phyloP scores from a whole-genome alignment of 2,888 invertebrate species.

The Antheraea assamensis region DNA sequence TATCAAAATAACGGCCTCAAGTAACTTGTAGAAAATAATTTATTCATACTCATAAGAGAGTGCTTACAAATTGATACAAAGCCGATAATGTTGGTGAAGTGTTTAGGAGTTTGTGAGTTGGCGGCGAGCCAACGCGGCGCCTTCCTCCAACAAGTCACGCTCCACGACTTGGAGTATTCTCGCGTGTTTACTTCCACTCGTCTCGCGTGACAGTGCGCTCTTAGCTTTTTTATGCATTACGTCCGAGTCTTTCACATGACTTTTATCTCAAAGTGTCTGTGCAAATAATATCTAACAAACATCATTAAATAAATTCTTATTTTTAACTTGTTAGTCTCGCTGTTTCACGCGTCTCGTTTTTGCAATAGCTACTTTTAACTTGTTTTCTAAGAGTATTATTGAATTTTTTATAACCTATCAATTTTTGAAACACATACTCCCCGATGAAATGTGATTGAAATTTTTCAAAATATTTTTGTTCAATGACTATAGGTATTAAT shows the following conservation, averaged over 20 bases:
- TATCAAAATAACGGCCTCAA: neutral
- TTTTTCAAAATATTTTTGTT: too few species aligned
- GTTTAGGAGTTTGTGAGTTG: slow-evolving; percentile 6
- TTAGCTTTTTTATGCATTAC: neutral
- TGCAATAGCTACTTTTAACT: too few species aligned
- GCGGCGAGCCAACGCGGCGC: neutral
- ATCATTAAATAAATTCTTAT: neutral
- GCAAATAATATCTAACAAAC: neutral
- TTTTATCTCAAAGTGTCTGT: neutral
- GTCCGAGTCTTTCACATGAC: neutral
- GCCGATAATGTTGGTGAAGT: neutral
- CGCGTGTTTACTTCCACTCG: neutral
- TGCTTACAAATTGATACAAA: slow-evolving; percentile 3
- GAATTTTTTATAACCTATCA: too few species aligned
- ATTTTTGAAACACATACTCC: too few species aligned
- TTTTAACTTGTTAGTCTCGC: neutral
- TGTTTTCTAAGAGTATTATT: too few species aligned
- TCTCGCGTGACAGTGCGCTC: neutral
- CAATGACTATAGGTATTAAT: too few species aligned
- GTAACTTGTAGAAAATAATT: neutral
- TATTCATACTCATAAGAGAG: neutral
- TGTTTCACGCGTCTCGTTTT: too few species aligned
- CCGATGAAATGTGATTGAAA: too few species aligned
- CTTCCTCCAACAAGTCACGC: neutral
- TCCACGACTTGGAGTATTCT: neutral